Conservation (phyloP, 2,797 vertebrate genomes). For the Melanotaenia maccullochi region DNA sequence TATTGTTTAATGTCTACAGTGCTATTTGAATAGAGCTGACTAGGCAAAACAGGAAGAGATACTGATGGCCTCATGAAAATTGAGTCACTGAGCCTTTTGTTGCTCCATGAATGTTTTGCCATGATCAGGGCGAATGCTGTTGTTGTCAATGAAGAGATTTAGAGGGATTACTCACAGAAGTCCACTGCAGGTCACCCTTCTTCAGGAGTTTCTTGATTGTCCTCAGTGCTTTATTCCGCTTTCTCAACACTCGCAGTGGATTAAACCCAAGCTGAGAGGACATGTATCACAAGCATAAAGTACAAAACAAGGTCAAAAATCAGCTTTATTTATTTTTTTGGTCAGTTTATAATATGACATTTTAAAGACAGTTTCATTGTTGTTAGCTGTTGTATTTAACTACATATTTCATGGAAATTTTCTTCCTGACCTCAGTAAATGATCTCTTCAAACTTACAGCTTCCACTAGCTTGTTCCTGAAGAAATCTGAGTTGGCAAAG, state of each 20-base stretch:
- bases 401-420: background rate
- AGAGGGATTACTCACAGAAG: constrained; percentile 79
- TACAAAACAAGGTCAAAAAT: background rate
- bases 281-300: background rate
- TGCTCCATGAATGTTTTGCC: constrained; percentile 6
- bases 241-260: constrained; percentile 88
- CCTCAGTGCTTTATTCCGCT: constrained; percentile 91
- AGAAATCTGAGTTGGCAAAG: constrained; percentile 93
- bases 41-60: background rate
- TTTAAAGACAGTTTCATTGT: background rate
- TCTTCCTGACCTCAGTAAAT: background rate
- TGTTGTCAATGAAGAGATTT: background rate
- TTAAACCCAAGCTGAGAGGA: constrained; percentile 88
- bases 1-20: background rate
- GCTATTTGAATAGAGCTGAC: background rate
- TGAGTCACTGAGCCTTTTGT: background rate
- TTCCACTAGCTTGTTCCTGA: constrained; percentile 87
- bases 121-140: background rate
- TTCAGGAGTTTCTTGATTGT: constrained; percentile 90
- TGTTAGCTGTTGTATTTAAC: background rate
- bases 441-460: constrained; percentile 83
- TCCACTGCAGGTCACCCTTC: constrained; percentile 87
- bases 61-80: background rate
- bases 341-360: background rate
- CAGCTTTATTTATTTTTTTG: background rate